Conservation (phyloP, 2,113 vertebrate species). For the Silurus asotus region DNA sequence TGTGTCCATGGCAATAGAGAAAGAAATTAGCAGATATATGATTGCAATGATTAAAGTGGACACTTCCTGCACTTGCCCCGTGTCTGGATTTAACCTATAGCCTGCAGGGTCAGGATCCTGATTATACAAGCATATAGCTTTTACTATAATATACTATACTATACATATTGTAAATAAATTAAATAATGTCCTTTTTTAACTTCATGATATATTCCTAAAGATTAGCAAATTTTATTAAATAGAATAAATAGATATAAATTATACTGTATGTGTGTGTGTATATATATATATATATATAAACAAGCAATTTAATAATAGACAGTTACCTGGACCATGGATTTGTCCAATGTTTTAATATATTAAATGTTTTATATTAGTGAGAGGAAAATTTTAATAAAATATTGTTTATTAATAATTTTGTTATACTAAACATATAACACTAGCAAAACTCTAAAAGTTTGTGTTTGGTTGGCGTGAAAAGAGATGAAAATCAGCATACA, state of each 20-base stretch:
- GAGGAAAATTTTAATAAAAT: neutral
- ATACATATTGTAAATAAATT: neutral
- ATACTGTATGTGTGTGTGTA: too few species aligned
- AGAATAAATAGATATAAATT: too few species aligned
- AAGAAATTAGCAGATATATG: slow-evolving; percentile 48
- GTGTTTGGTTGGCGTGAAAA: neutral
- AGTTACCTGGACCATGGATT: neutral
- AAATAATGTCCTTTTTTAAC: neutral
- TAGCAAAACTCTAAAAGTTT: too few species aligned
- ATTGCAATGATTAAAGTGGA: slow-evolving; percentile 47
- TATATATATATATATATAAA: too few species aligned
- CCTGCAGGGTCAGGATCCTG: slow-evolving; percentile 37
- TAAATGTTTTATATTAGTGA: neutral
- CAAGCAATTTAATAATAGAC: too few species aligned
- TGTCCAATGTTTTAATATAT: neutral
- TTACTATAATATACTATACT: neutral
- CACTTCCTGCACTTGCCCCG: slow-evolving; percentile 16
- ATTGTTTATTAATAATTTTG: too few species aligned
- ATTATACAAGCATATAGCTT: slow-evolving; percentile 18
- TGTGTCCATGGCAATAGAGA: slow-evolving; percentile 26
- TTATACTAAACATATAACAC: too few species aligned
- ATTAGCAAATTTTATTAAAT: neutral
- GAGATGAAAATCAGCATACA: neutral
- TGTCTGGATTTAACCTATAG: slow-evolving; percentile 29
- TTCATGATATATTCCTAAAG: neutral